A percentile compares a stretch with the other conserved stretches of the same genome.
Evolutionary conservation across 2,797 vertebrate species (phyloP).

Genomic region (Momotus momota): DNA sequence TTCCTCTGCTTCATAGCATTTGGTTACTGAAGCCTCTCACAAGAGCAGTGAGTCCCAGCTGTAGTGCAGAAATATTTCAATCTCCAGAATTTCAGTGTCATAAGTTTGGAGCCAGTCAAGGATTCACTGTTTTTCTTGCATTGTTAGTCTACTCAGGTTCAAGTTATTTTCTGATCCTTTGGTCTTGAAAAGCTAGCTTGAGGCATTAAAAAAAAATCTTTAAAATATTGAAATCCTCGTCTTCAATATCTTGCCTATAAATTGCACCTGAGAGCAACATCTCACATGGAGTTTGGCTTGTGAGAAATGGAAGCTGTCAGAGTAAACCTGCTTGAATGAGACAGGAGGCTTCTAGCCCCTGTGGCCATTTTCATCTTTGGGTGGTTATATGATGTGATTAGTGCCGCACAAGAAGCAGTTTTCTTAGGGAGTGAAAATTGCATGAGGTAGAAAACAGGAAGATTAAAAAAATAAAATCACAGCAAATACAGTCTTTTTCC

Average conservation of each 20-base stretch:
- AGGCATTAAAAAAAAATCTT: conserved; percentile 18
- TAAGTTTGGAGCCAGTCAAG: background rate
- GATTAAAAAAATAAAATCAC: background rate
- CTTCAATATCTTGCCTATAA: background rate
- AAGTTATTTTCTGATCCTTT: conserved; percentile 24
- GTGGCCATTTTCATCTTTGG: background rate
- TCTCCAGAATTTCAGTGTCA: background rate
- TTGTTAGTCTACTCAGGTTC: background rate
- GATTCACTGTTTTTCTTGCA: background rate
- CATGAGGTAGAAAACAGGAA: background rate
- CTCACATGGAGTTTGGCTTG: background rate
- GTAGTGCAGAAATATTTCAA: background rate
- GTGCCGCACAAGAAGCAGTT: background rate
- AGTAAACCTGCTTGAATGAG: background rate
- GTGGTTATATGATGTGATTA: background rate
- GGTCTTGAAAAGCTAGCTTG: background rate
- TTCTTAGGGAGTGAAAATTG: background rate
- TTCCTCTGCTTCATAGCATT: background rate
- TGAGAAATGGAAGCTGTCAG: background rate
- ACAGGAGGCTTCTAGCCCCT: background rate
- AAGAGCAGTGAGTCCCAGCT: background rate
- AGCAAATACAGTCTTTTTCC: background rate
- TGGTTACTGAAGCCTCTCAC: background rate
- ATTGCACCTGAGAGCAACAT: background rate
- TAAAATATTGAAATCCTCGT: background rate